Conservation (phyloP, 2,113 vertebrate species). For the Synodontis membranacea region DNA sequence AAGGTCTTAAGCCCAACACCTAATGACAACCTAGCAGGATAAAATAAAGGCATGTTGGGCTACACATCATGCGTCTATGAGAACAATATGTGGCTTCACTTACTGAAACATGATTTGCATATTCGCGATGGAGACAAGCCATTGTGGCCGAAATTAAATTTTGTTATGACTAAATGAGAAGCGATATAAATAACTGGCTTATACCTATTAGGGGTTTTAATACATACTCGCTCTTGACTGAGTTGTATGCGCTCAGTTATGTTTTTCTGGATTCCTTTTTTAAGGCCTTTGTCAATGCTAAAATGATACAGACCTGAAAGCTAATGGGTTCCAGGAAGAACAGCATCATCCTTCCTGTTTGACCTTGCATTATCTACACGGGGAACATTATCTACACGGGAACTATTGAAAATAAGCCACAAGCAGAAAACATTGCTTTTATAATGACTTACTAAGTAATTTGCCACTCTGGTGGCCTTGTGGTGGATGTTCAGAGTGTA, state of each 20-base stretch:
- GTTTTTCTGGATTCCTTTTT: slow-evolving; percentile 16
- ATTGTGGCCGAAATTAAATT: neutral
- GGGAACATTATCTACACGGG: slow-evolving; percentile 18
- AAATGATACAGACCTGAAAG: slow-evolving; percentile 3
- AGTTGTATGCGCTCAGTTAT: neutral
- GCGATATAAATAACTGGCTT: neutral
- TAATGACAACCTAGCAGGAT: neutral
- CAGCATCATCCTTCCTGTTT: slow-evolving; percentile 51
- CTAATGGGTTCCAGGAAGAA: slow-evolving; percentile 34
- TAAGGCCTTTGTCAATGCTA: neutral
- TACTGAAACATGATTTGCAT: slow-evolving; percentile 3
- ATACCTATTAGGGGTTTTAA: neutral
- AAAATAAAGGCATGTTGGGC: neutral
- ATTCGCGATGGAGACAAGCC: neutral
- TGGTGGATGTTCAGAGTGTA: slow-evolving; percentile 14
- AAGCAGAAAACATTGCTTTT: slow-evolving; percentile 59
- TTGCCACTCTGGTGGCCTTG: slow-evolving; percentile 20
- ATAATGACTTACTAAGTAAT: slow-evolving; percentile 64
- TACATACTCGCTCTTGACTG: neutral
- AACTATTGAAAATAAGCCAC: slow-evolving; percentile 57
- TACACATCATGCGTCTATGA: neutral
- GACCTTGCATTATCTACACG: slow-evolving; percentile 66
- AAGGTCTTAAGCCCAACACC: slow-evolving; percentile 41
- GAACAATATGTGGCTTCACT: neutral
- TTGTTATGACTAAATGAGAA: neutral